A percentile compares a stretch with the other conserved stretches of the same genome.
Evolutionary conservation across 1,140 invertebrate genomes (phyloP).

Genomic region (Leptinotarsa texana): DNA sequence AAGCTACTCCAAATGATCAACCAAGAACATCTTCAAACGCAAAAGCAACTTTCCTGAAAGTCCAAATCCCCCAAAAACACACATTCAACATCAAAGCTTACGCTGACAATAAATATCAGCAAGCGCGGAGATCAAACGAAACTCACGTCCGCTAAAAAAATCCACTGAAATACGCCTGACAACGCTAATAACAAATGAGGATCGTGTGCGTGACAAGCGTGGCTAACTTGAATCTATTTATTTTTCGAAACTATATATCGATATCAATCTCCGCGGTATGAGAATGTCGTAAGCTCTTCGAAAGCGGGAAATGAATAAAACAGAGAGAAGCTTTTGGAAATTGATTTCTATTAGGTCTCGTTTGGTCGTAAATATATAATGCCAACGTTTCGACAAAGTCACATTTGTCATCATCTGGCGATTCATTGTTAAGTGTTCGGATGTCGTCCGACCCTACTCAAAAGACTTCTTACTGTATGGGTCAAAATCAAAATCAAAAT

Average conservation of each 20-base stretch:
- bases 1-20: too few species aligned
- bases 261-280: background rate
- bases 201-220: constrained; percentile 22
- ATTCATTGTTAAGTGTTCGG: too few species aligned
- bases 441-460: too few species aligned
- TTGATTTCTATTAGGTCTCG: too few species aligned
- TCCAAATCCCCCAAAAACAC: background rate
- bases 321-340: background rate
- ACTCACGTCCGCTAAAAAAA: constrained; percentile 12
- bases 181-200: constrained; percentile 19
- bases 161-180: constrained; percentile 18
- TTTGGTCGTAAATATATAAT: too few species aligned
- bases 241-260: background rate
- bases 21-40: too few species aligned
- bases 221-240: constrained; percentile 11
- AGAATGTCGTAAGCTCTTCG: background rate
- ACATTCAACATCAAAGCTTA: constrained; percentile 1
- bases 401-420: too few species aligned
- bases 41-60: too few species aligned
- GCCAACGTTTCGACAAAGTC: too few species aligned
- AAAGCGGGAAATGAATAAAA: background rate
- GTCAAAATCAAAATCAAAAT: too few species aligned
- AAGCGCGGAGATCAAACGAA: background rate
- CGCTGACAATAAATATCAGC: constrained; percentile 11
- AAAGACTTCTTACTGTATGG: too few species aligned